Base-by-base conservation (phyloP, 2,113 vertebrate species). In the Orycteropus afer region DNA sequence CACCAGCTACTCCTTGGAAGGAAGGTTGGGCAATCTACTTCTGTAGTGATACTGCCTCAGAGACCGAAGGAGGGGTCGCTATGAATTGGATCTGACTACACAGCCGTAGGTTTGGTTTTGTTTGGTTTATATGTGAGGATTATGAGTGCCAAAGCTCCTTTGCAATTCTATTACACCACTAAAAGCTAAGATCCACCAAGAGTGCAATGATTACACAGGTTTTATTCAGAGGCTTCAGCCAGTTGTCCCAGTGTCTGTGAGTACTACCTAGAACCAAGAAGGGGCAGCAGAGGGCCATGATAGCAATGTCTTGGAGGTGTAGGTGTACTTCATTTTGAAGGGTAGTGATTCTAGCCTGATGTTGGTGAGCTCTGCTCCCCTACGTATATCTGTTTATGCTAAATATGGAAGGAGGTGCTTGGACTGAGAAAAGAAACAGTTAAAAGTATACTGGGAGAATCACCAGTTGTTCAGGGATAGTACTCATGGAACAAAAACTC, bases 261-360 rank as follows among this genome's bases (percentile, higher is more conserved):
- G 57, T 80, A n/a, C 20, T 85, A 4, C 45, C 3, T 74, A 42
- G 40, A 67, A 88, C 51, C 92, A 93, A 86, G 37, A 91, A 86
- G 45, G 82, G 94, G 94, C 92, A 95, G 92, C 78, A 95, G 89
- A 94, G 86, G 77, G 83, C 88, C 65, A 85, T 20, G 4, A 7
- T 37, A 45, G 45, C 13, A 18, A 10, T 3, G 27, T 1, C 2
- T 17, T 5, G 51, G 32, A 13, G 23, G 3, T 8, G 2, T 27
- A 10, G 20, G 42, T 71, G 17, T 34, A 11, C 0, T 5, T 40
- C 23, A 17, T 18, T n/a, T 32, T 27, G 25, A 47, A 87, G 5
- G 74, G 71, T 3, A 17, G 45, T 17, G 27, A 40, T 59, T 84
- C 47, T 59, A 80, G 22, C 59, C 73, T 78, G 45, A 34, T 34